These are phyloP conservation scores for Rhysida immarginata DNA, from an alignment of 1,140 invertebrate genomes.

Conservation along the genomic window DNA sequence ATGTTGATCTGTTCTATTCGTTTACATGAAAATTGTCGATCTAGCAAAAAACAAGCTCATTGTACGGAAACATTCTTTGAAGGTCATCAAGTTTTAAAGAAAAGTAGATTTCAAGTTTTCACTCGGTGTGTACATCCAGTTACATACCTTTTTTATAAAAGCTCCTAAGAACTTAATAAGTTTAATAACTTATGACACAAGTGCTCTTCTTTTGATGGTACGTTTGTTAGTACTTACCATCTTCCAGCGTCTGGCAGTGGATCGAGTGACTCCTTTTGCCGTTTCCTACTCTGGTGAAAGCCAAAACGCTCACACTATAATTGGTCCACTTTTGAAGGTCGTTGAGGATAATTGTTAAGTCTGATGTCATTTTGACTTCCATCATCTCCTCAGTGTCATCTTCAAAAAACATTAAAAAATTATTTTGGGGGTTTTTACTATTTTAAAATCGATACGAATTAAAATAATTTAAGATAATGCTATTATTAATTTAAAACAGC, in stretches of 20 bases:
- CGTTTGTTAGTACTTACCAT: slow-evolving; percentile 41
- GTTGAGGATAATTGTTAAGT: background rate
- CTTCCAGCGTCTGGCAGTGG: slow-evolving; percentile 78
- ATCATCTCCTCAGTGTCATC: background rate
- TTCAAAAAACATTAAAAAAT: background rate
- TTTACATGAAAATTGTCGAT: no score
- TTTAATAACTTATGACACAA: no score
- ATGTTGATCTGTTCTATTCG: no score
- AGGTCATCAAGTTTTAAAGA: no score
- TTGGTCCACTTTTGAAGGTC: slow-evolving; percentile 57
- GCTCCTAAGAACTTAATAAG: no score
- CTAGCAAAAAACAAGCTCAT: no score
- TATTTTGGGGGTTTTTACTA: background rate
- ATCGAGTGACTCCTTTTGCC: slow-evolving; percentile 67
- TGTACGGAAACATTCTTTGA: no score
- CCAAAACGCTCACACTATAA: slow-evolving; percentile 77
- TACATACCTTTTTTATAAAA: no score
- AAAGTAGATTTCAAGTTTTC: no score
- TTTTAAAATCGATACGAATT: background rate
- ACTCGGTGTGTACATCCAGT: no score
- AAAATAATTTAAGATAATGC: background rate
- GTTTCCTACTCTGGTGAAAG: slow-evolving; percentile 74
- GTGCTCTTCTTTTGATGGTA: background rate
- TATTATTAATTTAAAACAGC: no score
- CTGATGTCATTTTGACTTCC: background rate